These are phyloP conservation scores for Philereme transversata DNA, from an alignment of 2,888 invertebrate species.

Conservation along the genomic window DNA sequence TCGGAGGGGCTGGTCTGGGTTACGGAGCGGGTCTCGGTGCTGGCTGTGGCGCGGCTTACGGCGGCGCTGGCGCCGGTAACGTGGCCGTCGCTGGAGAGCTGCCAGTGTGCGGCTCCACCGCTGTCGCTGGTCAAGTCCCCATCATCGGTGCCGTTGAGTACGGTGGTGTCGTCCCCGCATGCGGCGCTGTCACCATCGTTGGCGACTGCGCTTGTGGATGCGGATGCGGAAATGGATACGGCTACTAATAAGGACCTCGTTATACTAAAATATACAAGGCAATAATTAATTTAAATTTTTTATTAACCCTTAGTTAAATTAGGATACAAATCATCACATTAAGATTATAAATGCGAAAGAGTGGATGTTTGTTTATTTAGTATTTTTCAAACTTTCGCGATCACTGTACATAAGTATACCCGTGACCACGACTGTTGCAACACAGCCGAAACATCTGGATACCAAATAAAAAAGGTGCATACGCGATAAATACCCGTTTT, in stretches of 20 bases:
- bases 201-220: slow-evolving; percentile 38
- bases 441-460: no score
- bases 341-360: no score
- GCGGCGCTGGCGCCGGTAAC: slow-evolving; percentile 43
- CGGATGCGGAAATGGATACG: slow-evolving; percentile 27
- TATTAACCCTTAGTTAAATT: no score
- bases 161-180: slow-evolving; percentile 36
- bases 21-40: slow-evolving; percentile 13
- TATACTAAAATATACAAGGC: neutral
- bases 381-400: no score
- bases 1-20: slow-evolving; percentile 2
- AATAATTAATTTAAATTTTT: no score
- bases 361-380: no score
- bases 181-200: slow-evolving; percentile 35
- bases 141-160: slow-evolving; percentile 41
- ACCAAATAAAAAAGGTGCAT: no score
- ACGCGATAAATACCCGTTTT: no score
- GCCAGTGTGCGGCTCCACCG: slow-evolving; percentile 47
- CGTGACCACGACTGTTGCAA: no score
- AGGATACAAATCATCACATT: no score
- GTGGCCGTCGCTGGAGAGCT: slow-evolving; percentile 47
- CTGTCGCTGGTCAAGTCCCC: slow-evolving; percentile 36
- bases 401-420: no score
- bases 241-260: slow-evolving; percentile 9
- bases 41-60: slow-evolving; percentile 22